A percentile compares a stretch with the other conserved stretches of the same genome.
Conservation (phyloP, 2,797 vertebrate species). For the Pempheris klunzingeri region DNA sequence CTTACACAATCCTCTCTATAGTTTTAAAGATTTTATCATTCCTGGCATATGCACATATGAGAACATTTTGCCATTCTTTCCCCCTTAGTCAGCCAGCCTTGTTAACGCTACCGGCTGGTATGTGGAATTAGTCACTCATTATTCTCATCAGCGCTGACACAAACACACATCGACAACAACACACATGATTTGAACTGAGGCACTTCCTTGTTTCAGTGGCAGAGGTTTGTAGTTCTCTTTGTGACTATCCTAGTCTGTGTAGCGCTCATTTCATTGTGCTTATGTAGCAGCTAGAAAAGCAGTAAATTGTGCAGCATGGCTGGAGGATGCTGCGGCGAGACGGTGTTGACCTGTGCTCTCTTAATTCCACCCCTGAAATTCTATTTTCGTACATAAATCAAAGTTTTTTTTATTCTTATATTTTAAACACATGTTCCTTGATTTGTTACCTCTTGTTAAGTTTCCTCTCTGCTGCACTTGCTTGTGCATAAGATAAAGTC, state of each 20-base stretch:
- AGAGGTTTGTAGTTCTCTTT: conserved; percentile 64
- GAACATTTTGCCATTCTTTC: conserved; percentile 72
- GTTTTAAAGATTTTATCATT: conserved; percentile 43
- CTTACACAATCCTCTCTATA: conserved; percentile 35
- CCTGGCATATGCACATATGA: conserved; percentile 53
- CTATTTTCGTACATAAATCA: conserved; percentile 32
- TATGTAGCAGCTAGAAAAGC: conserved; percentile 57
- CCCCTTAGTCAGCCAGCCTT: conserved; percentile 63
- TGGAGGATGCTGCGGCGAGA: conserved; percentile 61
- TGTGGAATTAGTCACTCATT: conserved; percentile 80
- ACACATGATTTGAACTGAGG: conserved; percentile 59
- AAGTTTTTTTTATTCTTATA: neutral
- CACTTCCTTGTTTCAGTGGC: conserved; percentile 68
- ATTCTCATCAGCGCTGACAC: conserved; percentile 75
- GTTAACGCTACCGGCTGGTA: conserved; percentile 71
- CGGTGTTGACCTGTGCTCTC: conserved; percentile 54
- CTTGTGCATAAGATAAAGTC: neutral
- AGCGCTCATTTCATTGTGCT: conserved; percentile 54
- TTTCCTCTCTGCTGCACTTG: neutral
- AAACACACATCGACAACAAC: conserved; percentile 63
- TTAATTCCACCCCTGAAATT: conserved; percentile 36
- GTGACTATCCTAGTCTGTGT: conserved; percentile 30
- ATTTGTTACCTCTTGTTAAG: conserved; percentile 37
- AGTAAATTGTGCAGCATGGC: conserved; percentile 50
- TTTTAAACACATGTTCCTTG: neutral